Conservation (phyloP, 2,113 vertebrate genomes). For the Ovibos moschatus region DNA sequence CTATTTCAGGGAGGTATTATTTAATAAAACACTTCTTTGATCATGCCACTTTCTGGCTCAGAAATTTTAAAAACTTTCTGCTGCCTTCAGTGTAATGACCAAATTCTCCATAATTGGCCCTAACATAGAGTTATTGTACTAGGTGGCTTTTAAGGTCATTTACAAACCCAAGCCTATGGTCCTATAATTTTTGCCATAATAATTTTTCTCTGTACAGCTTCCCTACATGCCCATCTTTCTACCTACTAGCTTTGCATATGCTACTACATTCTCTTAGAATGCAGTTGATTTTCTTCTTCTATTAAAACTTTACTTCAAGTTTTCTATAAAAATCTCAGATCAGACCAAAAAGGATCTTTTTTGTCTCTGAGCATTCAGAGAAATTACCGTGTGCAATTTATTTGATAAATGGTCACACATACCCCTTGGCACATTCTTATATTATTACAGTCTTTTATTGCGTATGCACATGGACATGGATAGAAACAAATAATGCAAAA, state of each 20-base stretch:
- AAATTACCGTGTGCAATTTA: neutral
- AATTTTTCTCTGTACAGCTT: neutral
- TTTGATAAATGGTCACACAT: neutral
- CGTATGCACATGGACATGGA: neutral
- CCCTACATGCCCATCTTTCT: neutral
- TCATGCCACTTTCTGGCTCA: constrained; percentile 1
- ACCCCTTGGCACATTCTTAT: neutral
- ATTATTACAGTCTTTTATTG: neutral
- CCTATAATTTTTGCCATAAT: neutral
- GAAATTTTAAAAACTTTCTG: neutral
- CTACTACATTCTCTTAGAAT: neutral
- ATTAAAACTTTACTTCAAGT: neutral
- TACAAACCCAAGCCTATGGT: neutral
- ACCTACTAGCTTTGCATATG: neutral
- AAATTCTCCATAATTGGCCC: neutral
- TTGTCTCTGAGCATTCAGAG: neutral
- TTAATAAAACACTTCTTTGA: neutral
- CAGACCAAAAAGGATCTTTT: neutral
- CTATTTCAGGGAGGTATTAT: neutral
- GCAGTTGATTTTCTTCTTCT: neutral
- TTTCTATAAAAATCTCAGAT: constrained; percentile 11
- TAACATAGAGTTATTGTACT: neutral
- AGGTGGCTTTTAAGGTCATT: neutral
- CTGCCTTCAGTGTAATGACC: neutral
- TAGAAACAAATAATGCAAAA: neutral